Conservation (phyloP, 2,888 invertebrate genomes). For the Orgyia antiqua region DNA sequence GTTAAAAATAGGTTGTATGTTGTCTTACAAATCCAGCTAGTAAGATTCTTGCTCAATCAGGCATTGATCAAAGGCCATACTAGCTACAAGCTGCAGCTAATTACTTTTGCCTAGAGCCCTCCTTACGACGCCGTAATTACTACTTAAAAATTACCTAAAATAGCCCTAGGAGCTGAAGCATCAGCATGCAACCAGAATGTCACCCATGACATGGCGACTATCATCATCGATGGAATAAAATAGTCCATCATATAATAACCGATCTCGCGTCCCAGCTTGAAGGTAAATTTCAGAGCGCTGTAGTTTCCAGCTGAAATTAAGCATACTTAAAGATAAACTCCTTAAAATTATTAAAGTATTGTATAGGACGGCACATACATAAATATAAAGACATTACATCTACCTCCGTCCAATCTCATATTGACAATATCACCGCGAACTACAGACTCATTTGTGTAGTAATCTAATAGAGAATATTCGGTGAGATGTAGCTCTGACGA, state of each 20-base stretch:
- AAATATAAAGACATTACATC: constrained; percentile 51
- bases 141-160: constrained; percentile 77
- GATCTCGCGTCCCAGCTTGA: constrained; percentile 87
- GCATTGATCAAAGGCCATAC: too few relatives aligned
- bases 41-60: too few relatives aligned
- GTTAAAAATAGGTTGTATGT: too few relatives aligned
- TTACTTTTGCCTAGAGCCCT: too few relatives aligned
- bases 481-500: constrained; percentile 88
- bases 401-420: constrained; percentile 85
- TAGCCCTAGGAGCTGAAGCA: constrained; percentile 89
- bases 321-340: constrained; percentile 3
- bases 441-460: constrained; percentile 84
- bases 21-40: too few relatives aligned
- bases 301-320: constrained; percentile 86
- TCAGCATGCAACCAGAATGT: constrained; percentile 94
- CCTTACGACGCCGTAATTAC: too few relatives aligned
- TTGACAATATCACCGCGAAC: constrained; percentile 83
- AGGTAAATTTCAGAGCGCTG: constrained; percentile 87
- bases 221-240: constrained; percentile 90
- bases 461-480: constrained; percentile 85
- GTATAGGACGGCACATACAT: constrained; percentile 30
- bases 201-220: constrained; percentile 92
- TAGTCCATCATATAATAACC: constrained; percentile 94
- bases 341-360: constrained; percentile 5
- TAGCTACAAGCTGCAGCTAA: too few relatives aligned